A percentile compares a stretch with the other conserved stretches of the same genome.
Evolutionary conservation across 2,113 vertebrate genomes (phyloP).

Genomic region (Mohoua ochrocephala): DNA sequence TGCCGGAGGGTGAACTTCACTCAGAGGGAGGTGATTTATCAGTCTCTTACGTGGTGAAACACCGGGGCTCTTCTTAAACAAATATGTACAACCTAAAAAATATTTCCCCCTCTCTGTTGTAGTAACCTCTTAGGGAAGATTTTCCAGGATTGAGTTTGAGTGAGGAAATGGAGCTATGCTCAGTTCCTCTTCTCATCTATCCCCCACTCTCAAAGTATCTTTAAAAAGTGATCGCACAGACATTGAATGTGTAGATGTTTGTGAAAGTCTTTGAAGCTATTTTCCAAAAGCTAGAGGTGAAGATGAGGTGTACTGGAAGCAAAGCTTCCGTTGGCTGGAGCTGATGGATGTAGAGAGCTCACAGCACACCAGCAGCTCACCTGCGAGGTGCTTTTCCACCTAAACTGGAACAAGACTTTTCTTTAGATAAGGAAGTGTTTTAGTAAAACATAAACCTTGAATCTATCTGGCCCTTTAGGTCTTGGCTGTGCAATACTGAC

Average conservation of each 20-base stretch:
- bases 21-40: background rate
- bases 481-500: background rate
- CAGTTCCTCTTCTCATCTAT: background rate
- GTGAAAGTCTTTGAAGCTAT: background rate
- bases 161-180: background rate
- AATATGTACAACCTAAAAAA: background rate
- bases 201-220: background rate
- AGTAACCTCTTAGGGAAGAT: background rate
- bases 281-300: background rate
- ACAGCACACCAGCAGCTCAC: background rate
- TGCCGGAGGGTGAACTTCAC: background rate
- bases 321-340: background rate
- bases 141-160: background rate
- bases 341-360: background rate
- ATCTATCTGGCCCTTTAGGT: background rate
- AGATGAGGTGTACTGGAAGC: background rate
- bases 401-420: background rate
- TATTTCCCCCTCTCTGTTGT: background rate
- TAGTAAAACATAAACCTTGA: background rate
- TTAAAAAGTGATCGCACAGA: background rate
- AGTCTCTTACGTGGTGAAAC: background rate
- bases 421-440: background rate
- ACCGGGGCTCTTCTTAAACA: background rate
- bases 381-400: background rate
- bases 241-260: background rate